Evolutionary conservation across 2,888 invertebrate genomes (phyloP).

Genomic region (Phortica magna): DNA sequence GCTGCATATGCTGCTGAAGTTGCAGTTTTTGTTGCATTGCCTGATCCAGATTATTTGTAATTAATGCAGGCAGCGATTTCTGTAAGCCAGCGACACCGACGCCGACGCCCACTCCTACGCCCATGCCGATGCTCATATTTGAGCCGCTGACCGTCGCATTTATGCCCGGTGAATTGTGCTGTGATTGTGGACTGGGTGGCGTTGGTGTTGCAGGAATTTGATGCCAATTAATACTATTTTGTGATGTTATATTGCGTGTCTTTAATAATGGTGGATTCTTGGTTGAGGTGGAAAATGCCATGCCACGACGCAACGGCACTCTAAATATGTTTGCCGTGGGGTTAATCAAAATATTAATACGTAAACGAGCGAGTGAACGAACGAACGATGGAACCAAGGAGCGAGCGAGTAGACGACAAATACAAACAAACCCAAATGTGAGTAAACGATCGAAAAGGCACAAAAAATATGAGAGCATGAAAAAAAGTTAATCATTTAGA

Average conservation of each 20-base stretch:
- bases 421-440: slow-evolving; percentile 2
- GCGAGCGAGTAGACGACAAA: neutral
- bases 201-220: slow-evolving; percentile 74
- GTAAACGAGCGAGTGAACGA: neutral
- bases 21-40: slow-evolving; percentile 19
- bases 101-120: slow-evolving; percentile 2
- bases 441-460: slow-evolving; percentile 6
- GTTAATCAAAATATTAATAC: slow-evolving; percentile 1
- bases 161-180: slow-evolving; percentile 54
- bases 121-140: neutral
- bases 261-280: slow-evolving; percentile 90
- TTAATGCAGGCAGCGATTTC: slow-evolving; percentile 50
- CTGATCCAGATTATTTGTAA: slow-evolving; percentile 36
- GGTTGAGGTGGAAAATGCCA: slow-evolving; percentile 85
- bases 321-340: slow-evolving; percentile 68
- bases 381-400: neutral
- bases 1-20: slow-evolving; percentile 38
- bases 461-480: slow-evolving; percentile 34
- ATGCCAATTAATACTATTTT: slow-evolving; percentile 78
- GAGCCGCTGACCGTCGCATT: slow-evolving; percentile 10
- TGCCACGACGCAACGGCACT: slow-evolving; percentile 82
- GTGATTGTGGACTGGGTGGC: slow-evolving; percentile 67
- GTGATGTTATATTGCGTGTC: slow-evolving; percentile 85
- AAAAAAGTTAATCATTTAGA: neutral
- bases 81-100: slow-evolving; percentile 36